A percentile compares a stretch with the other conserved stretches of the same genome.
phyloP scores from a whole-genome alignment of 2,113 vertebrate species.

The Aix galericulata region DNA sequence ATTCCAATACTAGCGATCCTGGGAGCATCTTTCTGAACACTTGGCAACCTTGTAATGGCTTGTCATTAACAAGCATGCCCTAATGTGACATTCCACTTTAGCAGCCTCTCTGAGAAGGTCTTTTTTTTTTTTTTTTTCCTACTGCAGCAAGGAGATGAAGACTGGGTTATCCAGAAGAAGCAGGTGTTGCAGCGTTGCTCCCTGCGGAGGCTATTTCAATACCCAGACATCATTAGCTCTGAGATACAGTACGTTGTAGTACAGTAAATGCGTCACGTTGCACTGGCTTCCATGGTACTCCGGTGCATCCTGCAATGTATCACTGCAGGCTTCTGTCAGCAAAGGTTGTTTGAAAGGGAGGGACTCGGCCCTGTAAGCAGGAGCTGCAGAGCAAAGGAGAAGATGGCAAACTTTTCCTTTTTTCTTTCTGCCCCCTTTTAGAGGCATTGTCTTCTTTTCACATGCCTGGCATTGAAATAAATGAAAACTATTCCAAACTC shows the following conservation, averaged over 20 bases:
- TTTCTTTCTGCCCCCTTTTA: neutral
- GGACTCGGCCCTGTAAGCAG: neutral
- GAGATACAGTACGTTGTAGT: conserved; percentile 64
- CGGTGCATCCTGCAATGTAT: conserved; percentile 65
- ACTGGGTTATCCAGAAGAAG: conserved; percentile 51
- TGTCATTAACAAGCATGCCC: conserved; percentile 46
- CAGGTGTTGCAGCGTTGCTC: conserved; percentile 70
- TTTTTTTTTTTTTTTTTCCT: neutral
- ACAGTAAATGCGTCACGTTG: conserved; percentile 67
- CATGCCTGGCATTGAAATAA: neutral
- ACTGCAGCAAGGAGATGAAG: conserved; percentile 24
- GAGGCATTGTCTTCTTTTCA: rapidly evolving
- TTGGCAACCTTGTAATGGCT: conserved; percentile 50
- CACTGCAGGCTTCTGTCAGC: conserved; percentile 55
- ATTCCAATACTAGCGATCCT: neutral
- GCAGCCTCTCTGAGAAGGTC: conserved; percentile 20
- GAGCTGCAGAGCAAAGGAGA: neutral
- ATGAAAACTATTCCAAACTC: neutral
- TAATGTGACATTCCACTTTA: conserved; percentile 45
- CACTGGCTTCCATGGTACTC: conserved; percentile 37
- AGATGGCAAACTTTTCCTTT: neutral
- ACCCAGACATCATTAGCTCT: conserved; percentile 70
- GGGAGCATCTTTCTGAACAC: conserved; percentile 9
- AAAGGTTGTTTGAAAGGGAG: conserved; percentile 76
- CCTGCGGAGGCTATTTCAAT: conserved; percentile 67